Evolutionary conservation across 2,113 vertebrate genomes (phyloP), one percentile per base, ranked within the genome.

Genomic region (Chaetops frenatus): DNA sequence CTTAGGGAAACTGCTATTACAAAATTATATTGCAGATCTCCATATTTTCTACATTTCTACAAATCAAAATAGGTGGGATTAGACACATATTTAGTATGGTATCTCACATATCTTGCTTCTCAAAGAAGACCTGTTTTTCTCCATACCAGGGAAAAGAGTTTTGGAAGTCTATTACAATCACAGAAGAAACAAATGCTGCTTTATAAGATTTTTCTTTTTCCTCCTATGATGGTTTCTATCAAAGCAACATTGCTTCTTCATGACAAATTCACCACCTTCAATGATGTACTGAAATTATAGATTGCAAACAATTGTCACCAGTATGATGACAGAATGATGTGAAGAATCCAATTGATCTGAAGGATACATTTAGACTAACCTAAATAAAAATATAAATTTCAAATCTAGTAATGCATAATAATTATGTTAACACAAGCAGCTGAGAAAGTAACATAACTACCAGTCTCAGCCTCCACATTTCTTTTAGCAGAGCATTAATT

Each of bases 71-170:
- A 66, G 33, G 27, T 66, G 27, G 57, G 51, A 92, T 40, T 36
- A 69, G 73, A 78, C 9, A 60, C 0, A 0, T 24, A 58, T 9
- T 33, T 44, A 44, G 5, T 22, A 72, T 4, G 12, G 18, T 17
- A 66, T 45, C 15, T 64, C 48, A 69, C 17, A 15, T 16, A 51
- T 21, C 28, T 35, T 42, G 10, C 21, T 85, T 85, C 50, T 58
- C 24, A 7, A 8, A 61, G 35, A 73, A 25, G 6, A 42, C 2
- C 6, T 35, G 2, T 12, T 87, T 45, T 81, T 40, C 42, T 53
- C 27, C 24, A 66, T 54, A 11, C 9, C 25, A 84, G 4, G 10
- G 24, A 54, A 15, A 72, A 69, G 11, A 58, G 17, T 42, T 58
- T 50, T 42, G 23, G 16, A 83, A 83, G 38, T 31, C 31, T 54